phyloP scores from a whole-genome alignment of 1,140 invertebrate genomes.

The Drosophila tristis region DNA sequence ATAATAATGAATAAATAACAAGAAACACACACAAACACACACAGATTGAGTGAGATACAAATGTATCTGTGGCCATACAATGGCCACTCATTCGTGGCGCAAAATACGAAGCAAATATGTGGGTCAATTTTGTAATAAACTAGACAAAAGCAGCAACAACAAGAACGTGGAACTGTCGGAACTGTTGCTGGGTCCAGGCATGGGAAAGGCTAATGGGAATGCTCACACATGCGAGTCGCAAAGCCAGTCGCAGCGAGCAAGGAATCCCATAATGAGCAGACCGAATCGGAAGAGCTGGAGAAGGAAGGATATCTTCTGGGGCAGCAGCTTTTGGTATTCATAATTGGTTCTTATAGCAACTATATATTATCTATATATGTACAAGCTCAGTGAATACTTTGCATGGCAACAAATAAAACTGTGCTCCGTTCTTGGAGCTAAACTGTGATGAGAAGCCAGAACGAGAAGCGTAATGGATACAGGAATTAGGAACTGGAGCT shows the following conservation, averaged over 20 bases:
- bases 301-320: no score
- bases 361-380: no score
- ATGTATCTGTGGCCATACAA: constrained; percentile 51
- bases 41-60: constrained; percentile 24
- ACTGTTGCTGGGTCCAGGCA: no score
- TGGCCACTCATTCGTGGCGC: constrained; percentile 49
- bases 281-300: no score
- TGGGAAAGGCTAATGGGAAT: no score
- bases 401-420: no score
- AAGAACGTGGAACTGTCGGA: not conserved
- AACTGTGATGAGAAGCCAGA: constrained; percentile 21
- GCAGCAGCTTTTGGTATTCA: no score
- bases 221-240: no score
- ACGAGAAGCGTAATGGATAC: not conserved
- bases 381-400: no score
- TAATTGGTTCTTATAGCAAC: no score
- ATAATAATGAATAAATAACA: constrained; percentile 82
- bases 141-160: constrained; percentile 45
- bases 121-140: constrained; percentile 81
- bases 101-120: constrained; percentile 64
- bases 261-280: no score
- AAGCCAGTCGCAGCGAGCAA: no score
- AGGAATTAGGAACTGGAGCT: constrained; percentile 3
- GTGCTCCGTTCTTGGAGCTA: constrained; percentile 2
- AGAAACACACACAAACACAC: constrained; percentile 34